A percentile compares a stretch with the other conserved stretches of the same genome.
Evolutionary conservation across 1,140 invertebrate genomes (phyloP).

Genomic region (Drosophila bipectinata): DNA sequence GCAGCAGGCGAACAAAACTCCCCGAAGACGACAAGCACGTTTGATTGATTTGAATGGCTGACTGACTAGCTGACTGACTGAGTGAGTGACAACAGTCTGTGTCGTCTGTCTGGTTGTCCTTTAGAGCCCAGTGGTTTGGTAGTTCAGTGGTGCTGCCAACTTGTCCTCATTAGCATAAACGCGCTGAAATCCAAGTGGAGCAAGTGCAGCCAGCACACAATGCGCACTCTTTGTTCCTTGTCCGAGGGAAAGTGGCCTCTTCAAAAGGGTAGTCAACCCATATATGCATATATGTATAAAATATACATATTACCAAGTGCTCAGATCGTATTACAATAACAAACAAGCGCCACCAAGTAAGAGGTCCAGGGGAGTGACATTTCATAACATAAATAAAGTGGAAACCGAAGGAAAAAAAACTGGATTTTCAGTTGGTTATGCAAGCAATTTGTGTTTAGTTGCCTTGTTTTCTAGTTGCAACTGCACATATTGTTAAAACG

Average conservation of each 20-base stretch:
- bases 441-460: conserved; percentile 49
- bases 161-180: conserved; percentile 74
- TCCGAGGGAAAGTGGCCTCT: conserved; percentile 66
- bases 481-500: conserved; percentile 14
- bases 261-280: conserved; percentile 47
- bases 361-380: conserved; percentile 61
- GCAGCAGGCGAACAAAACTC: conserved; percentile 56
- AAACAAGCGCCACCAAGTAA: conserved; percentile 53
- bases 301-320: conserved; percentile 59
- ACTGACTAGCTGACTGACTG: conserved; percentile 8
- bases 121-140: conserved; percentile 1
- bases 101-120: neutral
- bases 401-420: conserved; percentile 32
- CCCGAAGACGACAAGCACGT: conserved; percentile 56
- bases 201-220: conserved; percentile 64
- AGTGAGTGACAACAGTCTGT: conserved; percentile 27
- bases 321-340: conserved; percentile 70
- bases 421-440: conserved; percentile 41
- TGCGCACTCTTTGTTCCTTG: conserved; percentile 51
- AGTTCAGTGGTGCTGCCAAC: conserved; percentile 61
- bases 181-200: conserved; percentile 74
- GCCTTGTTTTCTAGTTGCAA: conserved; percentile 32
- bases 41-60: conserved; percentile 73
- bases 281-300: conserved; percentile 19
- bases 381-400: conserved; percentile 73